Conservation (phyloP, 2,888 invertebrate species). For the Phaedon cochleariae region DNA sequence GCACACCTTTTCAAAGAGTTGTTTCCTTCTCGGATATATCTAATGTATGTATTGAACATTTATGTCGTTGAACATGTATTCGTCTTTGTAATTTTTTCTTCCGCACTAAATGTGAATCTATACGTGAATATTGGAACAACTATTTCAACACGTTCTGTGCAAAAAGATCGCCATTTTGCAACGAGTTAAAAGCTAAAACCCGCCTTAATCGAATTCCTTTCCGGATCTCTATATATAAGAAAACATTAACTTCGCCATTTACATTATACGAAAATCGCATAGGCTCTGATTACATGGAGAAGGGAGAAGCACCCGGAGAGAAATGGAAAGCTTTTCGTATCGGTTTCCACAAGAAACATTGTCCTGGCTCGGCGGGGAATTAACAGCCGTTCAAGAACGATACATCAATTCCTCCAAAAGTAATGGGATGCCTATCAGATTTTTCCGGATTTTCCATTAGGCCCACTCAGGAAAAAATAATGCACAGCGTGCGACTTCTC, state of each 20-base stretch:
- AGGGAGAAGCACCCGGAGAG: conserved; percentile 3
- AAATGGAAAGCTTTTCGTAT: conserved; percentile 22
- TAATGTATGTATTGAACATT: too few species aligned
- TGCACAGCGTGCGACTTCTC: not conserved
- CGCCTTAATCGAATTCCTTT: too few species aligned
- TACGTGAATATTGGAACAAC: too few species aligned
- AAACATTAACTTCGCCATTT: not conserved
- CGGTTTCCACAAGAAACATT: conserved; percentile 41
- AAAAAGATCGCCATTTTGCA: too few species aligned
- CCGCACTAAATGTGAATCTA: too few species aligned
- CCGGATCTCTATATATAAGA: too few species aligned
- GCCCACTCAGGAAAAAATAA: conserved; percentile 28
- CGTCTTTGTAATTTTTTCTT: too few species aligned
- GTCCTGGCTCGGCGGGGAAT: conserved; percentile 41
- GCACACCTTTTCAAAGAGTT: too few species aligned
- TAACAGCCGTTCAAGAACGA: not conserved
- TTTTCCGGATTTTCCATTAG: conserved; percentile 36
- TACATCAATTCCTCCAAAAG: conserved; percentile 25
- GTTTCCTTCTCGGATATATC: too few species aligned
- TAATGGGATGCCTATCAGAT: conserved; percentile 28
- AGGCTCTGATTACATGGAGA: conserved; percentile 5
- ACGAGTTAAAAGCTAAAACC: too few species aligned
- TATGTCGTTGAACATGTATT: too few species aligned
- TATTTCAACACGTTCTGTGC: too few species aligned
- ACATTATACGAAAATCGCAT: conserved; percentile 1